phyloP scores from a whole-genome alignment of 2,113 vertebrate genomes.

The Columba janthina region DNA sequence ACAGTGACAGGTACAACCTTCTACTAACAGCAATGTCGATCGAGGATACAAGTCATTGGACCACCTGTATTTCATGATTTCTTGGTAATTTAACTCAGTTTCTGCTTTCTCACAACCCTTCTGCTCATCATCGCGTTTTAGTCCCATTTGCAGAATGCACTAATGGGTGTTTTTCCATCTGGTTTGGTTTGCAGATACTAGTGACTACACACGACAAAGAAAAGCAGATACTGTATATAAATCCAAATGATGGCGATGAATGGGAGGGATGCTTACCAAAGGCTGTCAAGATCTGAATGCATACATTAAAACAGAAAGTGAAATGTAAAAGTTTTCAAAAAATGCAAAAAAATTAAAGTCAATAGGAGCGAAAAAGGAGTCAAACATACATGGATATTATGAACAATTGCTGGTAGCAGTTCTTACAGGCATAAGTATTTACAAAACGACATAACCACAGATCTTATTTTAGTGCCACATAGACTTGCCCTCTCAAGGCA shows the following conservation, averaged over 20 bases:
- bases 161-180: neutral
- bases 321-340: slow-evolving; percentile 73
- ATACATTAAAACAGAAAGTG: slow-evolving; percentile 81
- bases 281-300: slow-evolving; percentile 78
- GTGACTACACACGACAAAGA: slow-evolving; percentile 37
- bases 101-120: slow-evolving; percentile 16
- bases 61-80: neutral
- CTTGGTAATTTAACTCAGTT: slow-evolving; percentile 23
- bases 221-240: slow-evolving; percentile 64
- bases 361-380: slow-evolving; percentile 60
- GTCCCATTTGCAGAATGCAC: neutral
- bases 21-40: slow-evolving; percentile 23
- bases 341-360: slow-evolving; percentile 65
- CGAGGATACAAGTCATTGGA: neutral
- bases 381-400: slow-evolving; percentile 55
- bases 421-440: slow-evolving; percentile 28
- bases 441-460: slow-evolving; percentile 42
- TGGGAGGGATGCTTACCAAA: slow-evolving; percentile 80
- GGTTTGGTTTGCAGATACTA: neutral
- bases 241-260: slow-evolving; percentile 68
- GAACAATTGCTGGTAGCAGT: slow-evolving; percentile 64
- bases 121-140: neutral
- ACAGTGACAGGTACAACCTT: slow-evolving; percentile 1
- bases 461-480: neutral
- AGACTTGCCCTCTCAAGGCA: neutral